These are phyloP conservation scores for Oligia latruncula DNA, from an alignment of 2,888 invertebrate species.

Conservation along the genomic window DNA sequence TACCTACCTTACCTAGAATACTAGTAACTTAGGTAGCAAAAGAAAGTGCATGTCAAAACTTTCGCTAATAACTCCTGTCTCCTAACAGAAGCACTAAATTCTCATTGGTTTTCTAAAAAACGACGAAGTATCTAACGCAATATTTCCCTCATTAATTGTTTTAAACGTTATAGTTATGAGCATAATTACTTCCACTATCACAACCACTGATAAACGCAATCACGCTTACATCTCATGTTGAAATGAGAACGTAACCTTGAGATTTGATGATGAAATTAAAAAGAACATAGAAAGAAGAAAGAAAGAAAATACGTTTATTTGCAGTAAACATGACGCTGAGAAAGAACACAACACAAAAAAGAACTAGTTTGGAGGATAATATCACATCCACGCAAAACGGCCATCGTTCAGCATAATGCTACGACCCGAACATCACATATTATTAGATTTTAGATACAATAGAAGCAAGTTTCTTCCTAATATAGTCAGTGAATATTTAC, in stretches of 20 bases:
- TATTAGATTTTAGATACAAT: not conserved
- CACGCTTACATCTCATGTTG: constrained; percentile 42
- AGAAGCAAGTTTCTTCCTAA: not conserved
- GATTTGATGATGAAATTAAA: constrained; percentile 24
- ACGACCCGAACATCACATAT: not conserved
- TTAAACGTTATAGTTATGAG: not conserved
- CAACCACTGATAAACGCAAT: constrained; percentile 12
- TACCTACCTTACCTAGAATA: constrained; percentile 7
- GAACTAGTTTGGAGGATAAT: not conserved
- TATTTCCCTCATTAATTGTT: constrained; percentile 1
- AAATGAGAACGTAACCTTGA: constrained; percentile 18
- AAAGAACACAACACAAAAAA: not conserved
- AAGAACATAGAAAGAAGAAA: not conserved
- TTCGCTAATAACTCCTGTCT: constrained; percentile 42
- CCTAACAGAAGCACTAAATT: constrained; percentile 27
- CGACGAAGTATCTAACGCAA: not conserved
- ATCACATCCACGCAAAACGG: not conserved
- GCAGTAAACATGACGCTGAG: not conserved
- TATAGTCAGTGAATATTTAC: constrained; percentile 22
- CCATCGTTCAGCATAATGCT: not conserved
- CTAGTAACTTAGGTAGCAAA: constrained; percentile 23
- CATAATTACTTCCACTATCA: constrained; percentile 24
- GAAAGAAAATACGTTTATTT: not conserved
- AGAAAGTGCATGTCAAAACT: constrained; percentile 43
- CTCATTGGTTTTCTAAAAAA: constrained; percentile 25